Base-by-base conservation (phyloP, 35 echinoderm and acorn worm genomes). In the Heliocidaris erythrogramma region DNA sequence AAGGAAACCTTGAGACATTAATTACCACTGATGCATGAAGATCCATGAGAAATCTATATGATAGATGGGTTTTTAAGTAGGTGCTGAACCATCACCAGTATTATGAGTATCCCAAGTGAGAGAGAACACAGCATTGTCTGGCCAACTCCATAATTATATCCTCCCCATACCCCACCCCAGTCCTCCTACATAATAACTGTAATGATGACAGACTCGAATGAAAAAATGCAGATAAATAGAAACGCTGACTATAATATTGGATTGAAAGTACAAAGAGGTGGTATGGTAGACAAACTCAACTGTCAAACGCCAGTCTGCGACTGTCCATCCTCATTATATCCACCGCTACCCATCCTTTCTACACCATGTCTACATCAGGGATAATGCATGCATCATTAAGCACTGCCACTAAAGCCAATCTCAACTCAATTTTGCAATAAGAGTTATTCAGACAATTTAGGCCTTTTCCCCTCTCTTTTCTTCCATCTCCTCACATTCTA, bases 271-370 rank as follows among this genome's bases (percentile, higher is more conserved):
- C 65, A 78, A n/a, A 78, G 21, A 78, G 21, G 7, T 78, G 35
- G 35, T 42, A 42, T 42, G 35, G 35, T 42, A 42, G 35, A 78
- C 65, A 78, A 6, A 78, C 65, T 78, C 18, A 78, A 24, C 65
- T 78, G 65, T 78, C 65, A 78, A 78, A 78, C 14, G 65, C 8
- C 21, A n/a, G 65, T 78, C 65, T 78, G 27, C 13, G 59, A 42
- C 85, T 89, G 16, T 32, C 87, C 31, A 89, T 89, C 87, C 87
- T 32, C 31, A 89, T 89, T 89, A 89, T 9, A 47, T 42, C 87
- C 31, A 42, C 31, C 0, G 9, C 17, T 88, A 48, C 86, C 86
- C 30, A 48, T 32, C 87, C 31, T 42, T 27, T 47, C 87, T 48
- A 0, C 31, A 9, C 52, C 52, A 56, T 42, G 35, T 56, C 52